Conservation (phyloP, 2,113 vertebrate species). For the Chinchilla lanigera region DNA sequence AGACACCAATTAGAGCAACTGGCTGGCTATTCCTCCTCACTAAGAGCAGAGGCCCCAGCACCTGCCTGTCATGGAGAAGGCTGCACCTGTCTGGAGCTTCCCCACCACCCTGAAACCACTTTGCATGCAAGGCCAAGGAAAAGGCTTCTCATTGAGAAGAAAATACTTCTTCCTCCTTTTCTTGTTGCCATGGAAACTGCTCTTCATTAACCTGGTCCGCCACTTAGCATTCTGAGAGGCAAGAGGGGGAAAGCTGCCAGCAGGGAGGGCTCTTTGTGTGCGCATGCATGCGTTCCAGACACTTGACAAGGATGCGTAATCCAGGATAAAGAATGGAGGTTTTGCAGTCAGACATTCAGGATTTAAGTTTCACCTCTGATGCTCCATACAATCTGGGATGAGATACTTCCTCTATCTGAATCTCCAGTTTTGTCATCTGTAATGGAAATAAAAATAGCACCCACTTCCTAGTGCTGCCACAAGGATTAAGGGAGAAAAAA, state of each 20-base stretch:
- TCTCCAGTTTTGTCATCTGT: background rate
- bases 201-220: conserved; percentile 38
- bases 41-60: background rate
- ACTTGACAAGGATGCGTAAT: background rate
- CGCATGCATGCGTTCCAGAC: background rate
- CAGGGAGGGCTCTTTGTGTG: background rate
- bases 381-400: background rate
- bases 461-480: background rate
- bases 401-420: background rate
- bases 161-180: conserved; percentile 25
- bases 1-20: background rate
- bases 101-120: background rate
- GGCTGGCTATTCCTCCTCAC: background rate
- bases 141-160: conserved; percentile 44
- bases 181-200: conserved; percentile 62
- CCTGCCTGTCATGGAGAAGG: background rate
- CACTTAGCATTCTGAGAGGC: background rate
- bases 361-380: background rate
- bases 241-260: background rate
- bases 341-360: background rate
- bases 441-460: conserved; percentile 18
- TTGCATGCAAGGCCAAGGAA: background rate
- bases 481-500: background rate
- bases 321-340: background rate
- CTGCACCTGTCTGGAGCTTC: background rate